Conservation (phyloP, 2,888 invertebrate genomes). For the Drosophila heteroneura region DNA sequence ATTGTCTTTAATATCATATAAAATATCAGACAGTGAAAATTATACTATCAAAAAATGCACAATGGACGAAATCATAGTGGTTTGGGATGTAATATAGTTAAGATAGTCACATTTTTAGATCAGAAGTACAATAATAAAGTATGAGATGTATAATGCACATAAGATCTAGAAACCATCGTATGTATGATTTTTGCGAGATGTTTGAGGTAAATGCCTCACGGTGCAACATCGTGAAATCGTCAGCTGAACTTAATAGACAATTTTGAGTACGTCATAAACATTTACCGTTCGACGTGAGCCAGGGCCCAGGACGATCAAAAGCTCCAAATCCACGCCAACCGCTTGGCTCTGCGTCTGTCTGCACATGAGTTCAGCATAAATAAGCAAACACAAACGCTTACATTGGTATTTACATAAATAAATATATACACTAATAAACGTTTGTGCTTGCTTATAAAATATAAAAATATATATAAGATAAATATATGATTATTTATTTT, state of each 20-base stretch:
- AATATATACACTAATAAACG: neutral
- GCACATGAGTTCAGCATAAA: constrained; percentile 46
- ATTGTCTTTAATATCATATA: neutral
- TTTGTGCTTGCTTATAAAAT: neutral
- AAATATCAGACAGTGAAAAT: neutral
- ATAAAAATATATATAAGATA: neutral
- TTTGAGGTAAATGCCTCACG: neutral
- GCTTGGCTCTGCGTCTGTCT: constrained; percentile 15
- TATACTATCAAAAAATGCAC: neutral
- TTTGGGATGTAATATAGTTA: neutral
- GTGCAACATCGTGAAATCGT: constrained; percentile 44
- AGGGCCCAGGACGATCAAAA: constrained; percentile 6
- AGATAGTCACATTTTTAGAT: neutral
- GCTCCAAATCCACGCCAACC: constrained; percentile 22
- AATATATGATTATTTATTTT: neutral
- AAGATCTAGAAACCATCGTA: neutral
- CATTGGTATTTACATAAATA: constrained; percentile 8
- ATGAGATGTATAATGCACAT: neutral
- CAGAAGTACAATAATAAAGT: neutral
- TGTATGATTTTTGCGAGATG: neutral
- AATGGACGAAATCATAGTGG: neutral
- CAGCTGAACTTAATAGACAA: constrained; percentile 81
- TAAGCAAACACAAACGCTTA: constrained; percentile 46
- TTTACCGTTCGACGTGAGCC: constrained; percentile 77
- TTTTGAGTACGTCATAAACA: constrained; percentile 79